phyloP scores from a whole-genome alignment of 2,888 invertebrate species.

The Esperia sulphurella region DNA sequence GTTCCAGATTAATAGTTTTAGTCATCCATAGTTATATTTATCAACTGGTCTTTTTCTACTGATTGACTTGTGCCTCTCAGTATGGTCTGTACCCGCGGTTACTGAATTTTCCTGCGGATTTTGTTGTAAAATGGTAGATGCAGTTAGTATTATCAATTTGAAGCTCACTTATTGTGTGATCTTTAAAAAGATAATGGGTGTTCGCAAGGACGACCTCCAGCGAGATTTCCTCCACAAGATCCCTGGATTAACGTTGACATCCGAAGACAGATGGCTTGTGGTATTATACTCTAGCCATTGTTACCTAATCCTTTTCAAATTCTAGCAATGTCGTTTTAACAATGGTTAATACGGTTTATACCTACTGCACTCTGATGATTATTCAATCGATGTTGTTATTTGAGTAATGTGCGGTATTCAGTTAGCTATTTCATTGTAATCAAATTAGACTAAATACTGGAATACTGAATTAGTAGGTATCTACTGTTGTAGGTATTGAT shows the following conservation, averaged over 20 bases:
- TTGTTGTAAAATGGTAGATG: too few relatives aligned
- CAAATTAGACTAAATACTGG: neutral
- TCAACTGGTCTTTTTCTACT: too few relatives aligned
- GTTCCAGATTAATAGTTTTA: too few relatives aligned
- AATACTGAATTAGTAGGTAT: too few relatives aligned
- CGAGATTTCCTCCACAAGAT: conserved; percentile 23
- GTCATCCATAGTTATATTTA: too few relatives aligned
- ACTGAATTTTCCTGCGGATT: too few relatives aligned
- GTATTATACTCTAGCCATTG: conserved; percentile 30
- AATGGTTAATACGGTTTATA: conserved; percentile 23
- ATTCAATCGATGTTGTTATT: conserved; percentile 5
- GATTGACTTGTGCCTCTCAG: too few relatives aligned
- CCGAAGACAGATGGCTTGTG: conserved; percentile 30
- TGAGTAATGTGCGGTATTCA: neutral
- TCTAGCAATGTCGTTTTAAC: conserved; percentile 24
- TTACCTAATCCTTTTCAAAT: conserved; percentile 33
- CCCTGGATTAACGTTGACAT: conserved; percentile 27
- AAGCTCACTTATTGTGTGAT: neutral
- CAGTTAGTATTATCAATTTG: too few relatives aligned
- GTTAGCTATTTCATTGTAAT: neutral
- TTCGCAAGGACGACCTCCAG: conserved; percentile 20
- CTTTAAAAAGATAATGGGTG: conserved; percentile 1
- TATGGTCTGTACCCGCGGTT: too few relatives aligned
- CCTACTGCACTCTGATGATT: conserved; percentile 5
- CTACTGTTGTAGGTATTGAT: too few relatives aligned